Evolutionary conservation across 1,140 invertebrate genomes (phyloP).

Genomic region (Asobara japonica): DNA sequence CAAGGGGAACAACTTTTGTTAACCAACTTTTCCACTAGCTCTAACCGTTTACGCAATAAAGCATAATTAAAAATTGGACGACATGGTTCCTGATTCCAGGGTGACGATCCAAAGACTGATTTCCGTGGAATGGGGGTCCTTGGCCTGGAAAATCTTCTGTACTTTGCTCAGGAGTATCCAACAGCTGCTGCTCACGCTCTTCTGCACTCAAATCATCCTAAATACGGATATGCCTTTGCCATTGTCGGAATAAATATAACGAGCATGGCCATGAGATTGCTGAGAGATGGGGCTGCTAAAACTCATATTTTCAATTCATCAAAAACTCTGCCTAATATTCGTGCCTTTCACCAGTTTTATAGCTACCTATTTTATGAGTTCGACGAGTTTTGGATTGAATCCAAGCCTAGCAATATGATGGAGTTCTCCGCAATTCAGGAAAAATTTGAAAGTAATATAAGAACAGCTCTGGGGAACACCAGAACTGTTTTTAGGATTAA

Average conservation of each 20-base stretch:
- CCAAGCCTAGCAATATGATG: slow-evolving; percentile 93
- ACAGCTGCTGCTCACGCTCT: slow-evolving; percentile 83
- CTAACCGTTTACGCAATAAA: too few relatives aligned
- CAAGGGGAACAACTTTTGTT: too few relatives aligned
- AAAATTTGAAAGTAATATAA: slow-evolving; percentile 82
- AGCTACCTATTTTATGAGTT: slow-evolving; percentile 95
- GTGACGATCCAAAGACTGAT: slow-evolving; percentile 97
- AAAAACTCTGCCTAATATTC: slow-evolving; percentile 75
- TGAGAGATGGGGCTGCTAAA: slow-evolving; percentile 85
- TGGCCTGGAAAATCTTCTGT: slow-evolving; percentile 91
- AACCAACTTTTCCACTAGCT: too few relatives aligned
- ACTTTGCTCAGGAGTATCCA: slow-evolving; percentile 85
- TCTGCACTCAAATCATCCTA: slow-evolving; percentile 89
- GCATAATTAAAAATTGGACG: slow-evolving; percentile 71
- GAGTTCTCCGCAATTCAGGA: slow-evolving; percentile 89
- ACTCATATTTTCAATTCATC: slow-evolving; percentile 92
- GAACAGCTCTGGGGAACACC: slow-evolving; percentile 72
- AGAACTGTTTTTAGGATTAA: slow-evolving; percentile 78
- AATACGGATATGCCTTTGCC: slow-evolving; percentile 87
- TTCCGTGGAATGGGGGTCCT: slow-evolving; percentile 98
- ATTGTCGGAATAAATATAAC: slow-evolving; percentile 96
- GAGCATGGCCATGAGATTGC: slow-evolving; percentile 84
- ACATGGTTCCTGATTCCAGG: slow-evolving; percentile 89
- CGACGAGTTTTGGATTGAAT: slow-evolving; percentile 91
- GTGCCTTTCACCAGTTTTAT: slow-evolving; percentile 93